Evolutionary conservation across 2,797 vertebrate genomes (phyloP).

Genomic region (Vespertilio murinus): DNA sequence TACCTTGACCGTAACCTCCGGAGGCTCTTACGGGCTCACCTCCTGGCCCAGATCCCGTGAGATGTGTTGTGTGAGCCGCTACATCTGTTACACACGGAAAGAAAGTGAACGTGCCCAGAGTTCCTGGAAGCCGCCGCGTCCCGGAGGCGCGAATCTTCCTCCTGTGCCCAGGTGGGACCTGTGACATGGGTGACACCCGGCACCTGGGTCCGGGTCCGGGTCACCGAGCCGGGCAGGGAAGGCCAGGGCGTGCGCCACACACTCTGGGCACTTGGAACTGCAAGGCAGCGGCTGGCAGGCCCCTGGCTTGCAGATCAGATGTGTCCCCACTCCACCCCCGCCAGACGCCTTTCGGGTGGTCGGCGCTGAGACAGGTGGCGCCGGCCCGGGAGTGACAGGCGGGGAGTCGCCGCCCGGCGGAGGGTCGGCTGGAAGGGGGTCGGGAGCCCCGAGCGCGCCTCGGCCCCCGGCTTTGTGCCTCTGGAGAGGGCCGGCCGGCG

Average conservation of each 20-base stretch:
- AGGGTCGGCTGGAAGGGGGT: neutral
- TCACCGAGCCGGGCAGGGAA: neutral
- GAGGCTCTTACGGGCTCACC: neutral
- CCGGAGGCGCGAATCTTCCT: neutral
- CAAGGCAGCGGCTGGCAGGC: neutral
- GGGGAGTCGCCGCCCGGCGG: neutral
- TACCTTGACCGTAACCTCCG: neutral
- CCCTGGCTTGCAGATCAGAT: constrained; percentile 9
- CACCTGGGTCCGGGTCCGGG: neutral
- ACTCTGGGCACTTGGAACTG: neutral
- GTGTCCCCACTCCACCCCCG: neutral
- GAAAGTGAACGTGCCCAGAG: neutral
- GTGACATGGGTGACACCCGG: neutral
- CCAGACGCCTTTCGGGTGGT: neutral
- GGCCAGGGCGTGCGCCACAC: neutral
- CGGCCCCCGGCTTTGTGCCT: neutral
- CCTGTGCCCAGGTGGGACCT: too few species aligned
- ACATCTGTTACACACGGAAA: neutral
- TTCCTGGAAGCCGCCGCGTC: neutral
- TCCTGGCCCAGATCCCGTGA: neutral
- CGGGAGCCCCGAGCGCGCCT: neutral
- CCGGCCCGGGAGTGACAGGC: neutral
- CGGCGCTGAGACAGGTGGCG: neutral
- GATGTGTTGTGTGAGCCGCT: neutral
- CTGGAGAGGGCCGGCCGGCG: neutral